A percentile compares a stretch with the other conserved stretches of the same genome.
Evolutionary conservation across 2,888 invertebrate genomes (phyloP).

Genomic region (Auanema freiburgensis): DNA sequence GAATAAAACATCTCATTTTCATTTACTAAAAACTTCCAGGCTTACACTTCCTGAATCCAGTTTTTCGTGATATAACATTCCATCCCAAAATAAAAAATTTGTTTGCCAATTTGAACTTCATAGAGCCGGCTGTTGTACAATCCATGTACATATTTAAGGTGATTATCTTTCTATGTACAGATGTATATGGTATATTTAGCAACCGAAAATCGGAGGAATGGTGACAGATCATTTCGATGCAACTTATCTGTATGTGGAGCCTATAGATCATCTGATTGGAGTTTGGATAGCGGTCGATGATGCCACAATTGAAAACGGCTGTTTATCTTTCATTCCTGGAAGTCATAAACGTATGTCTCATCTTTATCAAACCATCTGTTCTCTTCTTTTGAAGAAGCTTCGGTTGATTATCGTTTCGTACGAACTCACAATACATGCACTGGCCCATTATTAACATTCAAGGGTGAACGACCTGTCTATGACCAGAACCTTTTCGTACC

Average conservation of each 20-base stretch:
- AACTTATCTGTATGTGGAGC: constrained; percentile 83
- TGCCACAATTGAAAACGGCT: constrained; percentile 88
- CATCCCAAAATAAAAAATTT: constrained; percentile 76
- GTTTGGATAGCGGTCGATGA: constrained; percentile 97
- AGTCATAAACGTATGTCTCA: constrained; percentile 77
- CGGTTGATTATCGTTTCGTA: constrained; percentile 52
- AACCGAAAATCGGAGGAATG: constrained; percentile 82
- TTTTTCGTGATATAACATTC: constrained; percentile 82
- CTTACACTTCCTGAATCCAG: constrained; percentile 79
- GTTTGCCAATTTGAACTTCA: constrained; percentile 76
- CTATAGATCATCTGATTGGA: constrained; percentile 74
- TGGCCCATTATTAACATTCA: constrained; percentile 52
- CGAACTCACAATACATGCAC: constrained; percentile 42
- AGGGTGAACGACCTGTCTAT: constrained; percentile 54
- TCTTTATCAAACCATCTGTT: background rate
- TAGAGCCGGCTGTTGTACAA: constrained; percentile 83
- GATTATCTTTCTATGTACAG: constrained; percentile 10
- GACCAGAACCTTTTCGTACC: constrained; percentile 77
- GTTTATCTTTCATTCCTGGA: constrained; percentile 86
- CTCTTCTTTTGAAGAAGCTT: constrained; percentile 31
- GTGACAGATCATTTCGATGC: constrained; percentile 75
- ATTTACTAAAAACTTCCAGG: constrained; percentile 48
- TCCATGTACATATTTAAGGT: constrained; percentile 96
- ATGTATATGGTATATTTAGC: constrained; percentile 66
- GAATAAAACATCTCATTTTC: constrained; percentile 12